Percentiles rank a stretch among this genome's conserved stretches.
These are phyloP conservation scores for Ophion ventricosus DNA, from an alignment of 2,888 invertebrate genomes.

Conservation along the genomic window DNA sequence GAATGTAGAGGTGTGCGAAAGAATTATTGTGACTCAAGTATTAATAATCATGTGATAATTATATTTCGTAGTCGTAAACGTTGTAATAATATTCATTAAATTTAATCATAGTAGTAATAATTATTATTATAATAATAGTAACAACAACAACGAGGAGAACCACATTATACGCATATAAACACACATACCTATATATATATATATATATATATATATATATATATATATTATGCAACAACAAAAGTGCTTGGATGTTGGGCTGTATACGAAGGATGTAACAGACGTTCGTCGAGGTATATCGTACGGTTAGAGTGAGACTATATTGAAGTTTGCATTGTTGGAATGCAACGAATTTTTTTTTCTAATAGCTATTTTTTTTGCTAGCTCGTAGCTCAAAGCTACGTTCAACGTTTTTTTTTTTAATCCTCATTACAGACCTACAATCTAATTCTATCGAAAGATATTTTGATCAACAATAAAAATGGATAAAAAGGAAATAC, in stretches of 20 bases:
- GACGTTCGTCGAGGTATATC: conserved; percentile 56
- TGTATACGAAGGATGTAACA: conserved; percentile 47
- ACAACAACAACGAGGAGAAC: conserved; percentile 59
- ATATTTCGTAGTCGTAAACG: conserved; percentile 52
- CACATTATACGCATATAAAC: conserved; percentile 35
- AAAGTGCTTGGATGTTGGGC: conserved; percentile 5
- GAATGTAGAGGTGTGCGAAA: conserved; percentile 45
- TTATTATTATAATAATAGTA: conserved; percentile 46
- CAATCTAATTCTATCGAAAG: too few species aligned
- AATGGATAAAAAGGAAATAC: too few species aligned
- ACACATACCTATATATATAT: too few species aligned
- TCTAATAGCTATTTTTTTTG: too few species aligned
- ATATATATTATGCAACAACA: conserved; percentile 34
- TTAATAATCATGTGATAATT: conserved; percentile 54
- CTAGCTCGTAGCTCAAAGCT: too few species aligned
- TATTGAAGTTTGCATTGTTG: too few species aligned
- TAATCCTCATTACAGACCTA: too few species aligned
- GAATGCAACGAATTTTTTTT: too few species aligned
- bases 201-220: too few species aligned
- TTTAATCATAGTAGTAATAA: conserved; percentile 39
- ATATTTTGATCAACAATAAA: too few species aligned
- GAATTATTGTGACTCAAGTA: conserved; percentile 39
- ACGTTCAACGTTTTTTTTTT: too few species aligned
- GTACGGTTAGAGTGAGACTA: conserved; percentile 51
- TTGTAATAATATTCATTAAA: conserved; percentile 45